Conservation (phyloP, 2,113 vertebrate genomes). For the Naja naja region DNA sequence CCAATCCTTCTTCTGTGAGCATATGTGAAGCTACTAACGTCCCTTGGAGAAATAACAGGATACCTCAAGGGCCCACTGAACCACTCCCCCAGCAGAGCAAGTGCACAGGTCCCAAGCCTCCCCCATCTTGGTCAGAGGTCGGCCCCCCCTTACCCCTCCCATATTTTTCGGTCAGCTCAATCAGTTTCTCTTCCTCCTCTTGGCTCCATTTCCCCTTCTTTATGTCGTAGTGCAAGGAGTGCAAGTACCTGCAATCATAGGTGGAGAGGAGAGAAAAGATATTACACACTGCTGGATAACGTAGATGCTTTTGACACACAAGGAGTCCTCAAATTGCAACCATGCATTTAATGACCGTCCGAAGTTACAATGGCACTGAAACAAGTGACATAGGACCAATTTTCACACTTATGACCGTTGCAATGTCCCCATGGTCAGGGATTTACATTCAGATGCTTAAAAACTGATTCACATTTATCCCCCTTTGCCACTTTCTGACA, state of each 20-base stretch:
- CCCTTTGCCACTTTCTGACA: not conserved
- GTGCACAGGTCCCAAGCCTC: too few relatives aligned
- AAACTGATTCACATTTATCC: too few relatives aligned
- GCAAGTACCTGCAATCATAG: conserved; percentile 76
- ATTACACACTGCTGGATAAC: fast-evolving
- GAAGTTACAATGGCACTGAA: not conserved
- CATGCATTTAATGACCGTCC: not conserved
- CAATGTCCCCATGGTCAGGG: too few relatives aligned
- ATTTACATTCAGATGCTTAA: too few relatives aligned
- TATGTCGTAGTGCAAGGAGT: conserved; percentile 72
- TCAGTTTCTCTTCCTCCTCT: conserved; percentile 75
- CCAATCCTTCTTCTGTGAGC: not conserved
- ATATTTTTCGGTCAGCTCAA: conserved; percentile 76
- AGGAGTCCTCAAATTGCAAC: not conserved
- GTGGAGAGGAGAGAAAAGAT: not conserved
- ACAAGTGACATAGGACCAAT: not conserved
- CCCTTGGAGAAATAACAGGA: not conserved
- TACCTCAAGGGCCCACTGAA: too few relatives aligned
- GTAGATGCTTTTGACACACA: not conserved
- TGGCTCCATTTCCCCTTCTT: conserved; percentile 83
- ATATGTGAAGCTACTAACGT: not conserved
- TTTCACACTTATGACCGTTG: not conserved
- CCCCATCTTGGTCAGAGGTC: too few relatives aligned
- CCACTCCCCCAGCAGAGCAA: not conserved
- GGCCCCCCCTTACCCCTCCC: conserved; percentile 75